Evolutionary conservation across 2,888 invertebrate genomes (phyloP), one percentile per base, ranked within the genome.

Genomic region (Pachymerium ferrugineum): DNA sequence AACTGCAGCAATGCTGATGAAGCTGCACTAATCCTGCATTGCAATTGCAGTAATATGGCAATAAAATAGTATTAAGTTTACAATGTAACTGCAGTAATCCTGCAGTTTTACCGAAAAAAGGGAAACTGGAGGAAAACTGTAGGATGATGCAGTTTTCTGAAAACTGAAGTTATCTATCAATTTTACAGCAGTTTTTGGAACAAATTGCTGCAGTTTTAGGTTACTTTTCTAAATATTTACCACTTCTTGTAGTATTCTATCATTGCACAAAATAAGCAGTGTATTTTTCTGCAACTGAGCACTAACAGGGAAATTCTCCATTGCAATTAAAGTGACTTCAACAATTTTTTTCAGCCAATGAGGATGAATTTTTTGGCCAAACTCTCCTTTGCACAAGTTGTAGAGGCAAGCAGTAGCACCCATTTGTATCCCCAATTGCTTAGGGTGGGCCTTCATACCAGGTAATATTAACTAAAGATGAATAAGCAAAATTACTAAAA

Each of bases 371-470:
- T 85, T 85, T 74, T 85, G 84, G 0, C 88, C 87, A 8, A 88
- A 80, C 77, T 88, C 88, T 22, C 87, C 87, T 78, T 88, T 87
- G 0, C 89, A 88, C 72, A 90, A 84, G 82, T 90, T 90, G 80
- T 90, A 90, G 22, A 90, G 84, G 80, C 90, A 90, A 19, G 90
- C 90, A 2, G 90, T 90, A 14, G 88, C 89, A 14, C 90, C 89
- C 86, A 90, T 88, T 82, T 90, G 90, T 22, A 90, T 88, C 16
- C 87, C 87, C 77, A 89, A 86, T 77, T 81, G 80, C 72, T 80
- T 79, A 0, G 81, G 80, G 76, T 83, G 82, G 47, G 76, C 77
- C 76, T 80, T 78, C 83, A 84, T 83, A 4, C 80, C 80, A 30
- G 80, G 81, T 42, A 83, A 72, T 8, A 84, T 81, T 73, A 83